A percentile compares a stretch with the other conserved stretches of the same genome.
Evolutionary conservation across 2,113 vertebrate species (phyloP).

Genomic region (Centropristis striata): DNA sequence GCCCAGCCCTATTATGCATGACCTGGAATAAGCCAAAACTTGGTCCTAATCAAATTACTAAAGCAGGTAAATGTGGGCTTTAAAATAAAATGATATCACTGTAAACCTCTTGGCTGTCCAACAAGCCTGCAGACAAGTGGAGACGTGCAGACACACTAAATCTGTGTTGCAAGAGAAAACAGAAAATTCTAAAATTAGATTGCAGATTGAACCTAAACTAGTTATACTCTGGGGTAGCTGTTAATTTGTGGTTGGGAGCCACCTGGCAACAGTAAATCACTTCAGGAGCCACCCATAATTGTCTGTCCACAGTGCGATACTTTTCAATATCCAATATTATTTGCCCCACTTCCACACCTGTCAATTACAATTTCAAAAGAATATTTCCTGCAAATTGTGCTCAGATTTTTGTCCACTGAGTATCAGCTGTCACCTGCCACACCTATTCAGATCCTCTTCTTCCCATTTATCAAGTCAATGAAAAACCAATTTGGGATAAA

Average conservation of each 20-base stretch:
- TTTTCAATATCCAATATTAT: slow-evolving; percentile 33
- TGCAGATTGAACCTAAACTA: slow-evolving; percentile 12
- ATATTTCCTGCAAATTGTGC: slow-evolving; percentile 48
- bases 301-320: slow-evolving; percentile 2
- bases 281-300: slow-evolving; percentile 36
- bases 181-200: slow-evolving; percentile 1
- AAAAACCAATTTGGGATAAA: slow-evolving; percentile 35
- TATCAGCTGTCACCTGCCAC: slow-evolving; percentile 50
- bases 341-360: slow-evolving; percentile 42
- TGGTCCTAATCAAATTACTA: slow-evolving; percentile 32
- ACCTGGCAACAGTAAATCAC: slow-evolving; percentile 35
- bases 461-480: slow-evolving; percentile 35
- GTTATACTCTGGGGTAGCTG: slow-evolving; percentile 22
- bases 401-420: slow-evolving; percentile 24
- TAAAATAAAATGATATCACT: slow-evolving; percentile 5
- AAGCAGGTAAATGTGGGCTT: not conserved
- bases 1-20: too few species aligned
- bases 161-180: slow-evolving; percentile 4
- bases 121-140: not conserved
- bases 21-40: not conserved
- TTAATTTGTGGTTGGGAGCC: slow-evolving; percentile 29
- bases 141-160: not conserved
- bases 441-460: slow-evolving; percentile 13
- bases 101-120: not conserved
- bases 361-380: slow-evolving; percentile 59